Conservation (phyloP, 2,113 vertebrate genomes). For the Pogona vitticeps region DNA sequence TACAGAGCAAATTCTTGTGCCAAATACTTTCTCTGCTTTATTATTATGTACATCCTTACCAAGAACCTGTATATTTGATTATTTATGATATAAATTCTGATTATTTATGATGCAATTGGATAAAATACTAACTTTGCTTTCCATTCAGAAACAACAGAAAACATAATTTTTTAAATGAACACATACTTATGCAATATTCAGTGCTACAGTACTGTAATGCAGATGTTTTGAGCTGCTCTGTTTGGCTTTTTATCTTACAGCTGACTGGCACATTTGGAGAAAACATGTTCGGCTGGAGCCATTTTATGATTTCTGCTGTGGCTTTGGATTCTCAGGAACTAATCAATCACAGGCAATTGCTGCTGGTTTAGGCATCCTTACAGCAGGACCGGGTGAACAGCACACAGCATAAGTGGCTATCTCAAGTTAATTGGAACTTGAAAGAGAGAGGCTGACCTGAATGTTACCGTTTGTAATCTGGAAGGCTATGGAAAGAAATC, state of each 20-base stretch:
- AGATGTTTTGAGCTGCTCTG: constrained; percentile 37
- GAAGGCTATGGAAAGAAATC: constrained; percentile 12
- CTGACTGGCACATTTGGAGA: constrained; percentile 32
- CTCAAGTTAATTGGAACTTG: constrained; percentile 35
- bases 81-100: constrained; percentile 60
- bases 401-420: background rate
- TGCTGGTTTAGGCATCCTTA: background rate
- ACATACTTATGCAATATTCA: constrained; percentile 18
- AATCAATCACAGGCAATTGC: background rate
- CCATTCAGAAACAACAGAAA: constrained; percentile 39
- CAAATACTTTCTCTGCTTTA: constrained; percentile 42
- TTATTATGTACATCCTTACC: constrained; percentile 44
- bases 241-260: constrained; percentile 52
- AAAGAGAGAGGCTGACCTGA: constrained; percentile 25
- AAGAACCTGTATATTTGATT: constrained; percentile 47
- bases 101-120: background rate
- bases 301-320: background rate
- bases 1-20: constrained; percentile 46
- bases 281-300: constrained; percentile 15
- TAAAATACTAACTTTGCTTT: constrained; percentile 37
- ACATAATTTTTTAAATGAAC: background rate
- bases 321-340: constrained; percentile 12
- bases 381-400: constrained; percentile 3
- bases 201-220: constrained; percentile 19
- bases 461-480: background rate